phyloP scores from a whole-genome alignment of 2,888 invertebrate genomes.

The Encarsia formosa region DNA sequence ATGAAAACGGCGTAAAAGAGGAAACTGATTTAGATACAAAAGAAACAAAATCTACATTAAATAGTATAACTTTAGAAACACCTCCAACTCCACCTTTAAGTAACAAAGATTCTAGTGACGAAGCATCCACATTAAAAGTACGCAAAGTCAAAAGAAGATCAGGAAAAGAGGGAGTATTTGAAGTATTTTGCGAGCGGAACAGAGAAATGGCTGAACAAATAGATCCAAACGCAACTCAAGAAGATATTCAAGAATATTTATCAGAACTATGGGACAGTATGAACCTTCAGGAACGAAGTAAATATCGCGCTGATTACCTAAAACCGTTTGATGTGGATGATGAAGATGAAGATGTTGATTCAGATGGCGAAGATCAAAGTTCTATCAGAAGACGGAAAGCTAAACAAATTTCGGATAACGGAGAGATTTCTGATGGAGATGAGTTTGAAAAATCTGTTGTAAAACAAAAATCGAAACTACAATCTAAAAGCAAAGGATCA shows the following conservation, averaged over 20 bases:
- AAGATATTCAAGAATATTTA: conserved; percentile 53
- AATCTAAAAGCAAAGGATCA: conserved; percentile 6
- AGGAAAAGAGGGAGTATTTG: conserved; percentile 47
- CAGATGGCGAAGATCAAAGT: conserved; percentile 4
- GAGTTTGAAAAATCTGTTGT: conserved; percentile 1
- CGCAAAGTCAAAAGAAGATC: conserved; percentile 26
- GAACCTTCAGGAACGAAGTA: conserved; percentile 43
- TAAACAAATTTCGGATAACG: conserved; percentile 5
- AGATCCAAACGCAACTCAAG: conserved; percentile 53
- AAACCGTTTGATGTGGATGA: conserved; percentile 15
- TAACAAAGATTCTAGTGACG: conserved; percentile 39
- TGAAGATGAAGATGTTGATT: conserved; percentile 3
- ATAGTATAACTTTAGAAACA: conserved; percentile 34
- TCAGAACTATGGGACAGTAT: conserved; percentile 54
- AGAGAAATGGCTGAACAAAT: conserved; percentile 54
- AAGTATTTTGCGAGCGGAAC: conserved; percentile 53
- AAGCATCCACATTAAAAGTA: conserved; percentile 33
- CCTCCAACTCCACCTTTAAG: conserved; percentile 43
- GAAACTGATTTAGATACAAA: conserved; percentile 14
- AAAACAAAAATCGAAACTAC: conserved; percentile 2
- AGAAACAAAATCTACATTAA: no score
- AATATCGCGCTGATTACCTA: conserved; percentile 28
- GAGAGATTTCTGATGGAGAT: conserved; percentile 10
- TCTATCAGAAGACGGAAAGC: background rate
- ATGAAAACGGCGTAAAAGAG: conserved; percentile 39